These are phyloP conservation scores for Chymomyza amoena DNA, from an alignment of 2,888 invertebrate species.

Conservation along the genomic window DNA sequence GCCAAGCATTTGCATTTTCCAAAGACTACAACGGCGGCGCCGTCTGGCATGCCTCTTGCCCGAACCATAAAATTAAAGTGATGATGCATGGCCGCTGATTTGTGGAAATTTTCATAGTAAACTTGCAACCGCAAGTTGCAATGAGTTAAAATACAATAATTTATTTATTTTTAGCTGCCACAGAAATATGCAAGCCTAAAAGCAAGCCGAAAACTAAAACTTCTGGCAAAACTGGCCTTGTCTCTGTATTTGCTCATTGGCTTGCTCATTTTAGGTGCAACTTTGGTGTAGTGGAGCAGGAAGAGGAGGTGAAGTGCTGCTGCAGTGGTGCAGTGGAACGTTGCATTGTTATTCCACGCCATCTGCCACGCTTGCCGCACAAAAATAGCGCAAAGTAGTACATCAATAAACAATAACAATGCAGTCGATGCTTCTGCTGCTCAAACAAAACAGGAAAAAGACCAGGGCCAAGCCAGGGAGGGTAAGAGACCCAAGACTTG, in stretches of 20 bases:
- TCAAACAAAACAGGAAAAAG: conserved; percentile 51
- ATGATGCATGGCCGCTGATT: conserved; percentile 2
- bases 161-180: conserved; percentile 54
- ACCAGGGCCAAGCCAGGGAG: conserved; percentile 21
- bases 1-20: not conserved
- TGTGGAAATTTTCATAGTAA: not conserved
- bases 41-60: not conserved
- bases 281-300: not conserved
- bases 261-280: not conserved
- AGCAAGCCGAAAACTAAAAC: not conserved
- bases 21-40: not conserved
- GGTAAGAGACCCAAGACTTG: conserved; percentile 5
- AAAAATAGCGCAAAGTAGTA: conserved; percentile 72
- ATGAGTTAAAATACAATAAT: conserved; percentile 3
- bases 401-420: conserved; percentile 72
- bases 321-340: not conserved
- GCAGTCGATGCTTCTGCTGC: conserved; percentile 24
- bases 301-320: not conserved
- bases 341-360: conserved; percentile 9
- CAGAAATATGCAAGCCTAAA: conserved; percentile 16
- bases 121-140: not conserved
- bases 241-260: not conserved
- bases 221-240: not conserved
- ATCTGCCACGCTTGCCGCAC: conserved; percentile 49
- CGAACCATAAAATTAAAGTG: not conserved